Evolutionary conservation across 2,113 vertebrate genomes (phyloP).

Genomic region (Poeciliopsis turrubarensis): DNA sequence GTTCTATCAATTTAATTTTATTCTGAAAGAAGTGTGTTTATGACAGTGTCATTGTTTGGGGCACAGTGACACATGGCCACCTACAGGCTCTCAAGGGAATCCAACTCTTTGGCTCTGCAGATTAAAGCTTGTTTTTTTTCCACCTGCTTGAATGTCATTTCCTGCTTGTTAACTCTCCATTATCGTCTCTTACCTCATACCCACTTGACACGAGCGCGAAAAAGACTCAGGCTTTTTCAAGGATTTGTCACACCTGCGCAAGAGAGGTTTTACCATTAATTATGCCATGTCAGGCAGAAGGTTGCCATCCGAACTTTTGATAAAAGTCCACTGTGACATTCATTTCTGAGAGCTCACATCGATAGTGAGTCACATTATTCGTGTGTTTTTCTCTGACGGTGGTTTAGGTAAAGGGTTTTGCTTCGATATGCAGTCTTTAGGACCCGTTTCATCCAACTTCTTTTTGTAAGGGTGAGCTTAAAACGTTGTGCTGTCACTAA

Average conservation of each 20-base stretch:
- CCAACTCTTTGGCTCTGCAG: slow-evolving; percentile 41
- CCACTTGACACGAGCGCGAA: slow-evolving; percentile 46
- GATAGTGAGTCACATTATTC: slow-evolving; percentile 1
- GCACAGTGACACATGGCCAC: slow-evolving; percentile 44
- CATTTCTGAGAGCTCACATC: slow-evolving; percentile 13
- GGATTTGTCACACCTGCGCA: slow-evolving; percentile 44
- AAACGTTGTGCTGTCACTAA: neutral
- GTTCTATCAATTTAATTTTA: too few relatives aligned
- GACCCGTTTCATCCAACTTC: neutral
- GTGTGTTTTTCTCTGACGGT: neutral
- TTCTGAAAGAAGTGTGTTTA: too few relatives aligned
- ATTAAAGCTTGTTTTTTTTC: slow-evolving; percentile 49
- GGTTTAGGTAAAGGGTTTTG: neutral
- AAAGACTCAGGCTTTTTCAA: slow-evolving; percentile 23
- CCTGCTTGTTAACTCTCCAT: slow-evolving; percentile 64
- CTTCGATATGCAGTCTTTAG: neutral
- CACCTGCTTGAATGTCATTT: slow-evolving; percentile 55
- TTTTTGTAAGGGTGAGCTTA: neutral
- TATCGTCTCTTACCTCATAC: slow-evolving; percentile 37
- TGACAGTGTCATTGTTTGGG: neutral
- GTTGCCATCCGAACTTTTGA: slow-evolving; percentile 29
- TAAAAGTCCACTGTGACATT: slow-evolving; percentile 18
- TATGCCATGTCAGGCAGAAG: slow-evolving; percentile 25
- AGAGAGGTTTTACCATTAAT: slow-evolving; percentile 22
- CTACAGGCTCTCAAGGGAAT: slow-evolving; percentile 40